Conservation (phyloP, 2,113 vertebrate genomes). For the Solea senegalensis region DNA sequence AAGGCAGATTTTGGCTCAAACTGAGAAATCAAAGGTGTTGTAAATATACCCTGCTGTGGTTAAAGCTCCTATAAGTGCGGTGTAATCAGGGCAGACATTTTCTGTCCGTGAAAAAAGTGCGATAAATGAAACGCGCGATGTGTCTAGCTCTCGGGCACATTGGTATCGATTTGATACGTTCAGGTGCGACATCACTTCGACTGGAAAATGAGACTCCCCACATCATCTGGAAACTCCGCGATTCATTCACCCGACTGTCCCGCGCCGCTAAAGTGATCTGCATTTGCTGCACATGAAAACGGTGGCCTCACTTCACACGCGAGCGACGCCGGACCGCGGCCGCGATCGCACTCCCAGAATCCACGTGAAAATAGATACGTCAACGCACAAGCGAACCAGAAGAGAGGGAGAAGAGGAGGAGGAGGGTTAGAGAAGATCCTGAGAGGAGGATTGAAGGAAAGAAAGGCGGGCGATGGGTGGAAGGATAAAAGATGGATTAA, state of each 20-base stretch:
- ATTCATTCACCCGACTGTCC: constrained; percentile 34
- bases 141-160: neutral
- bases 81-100: constrained; percentile 1
- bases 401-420: neutral
- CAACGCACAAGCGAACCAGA: constrained; percentile 13
- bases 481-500: constrained; percentile 76
- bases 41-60: neutral
- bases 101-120: neutral
- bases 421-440: constrained; percentile 39
- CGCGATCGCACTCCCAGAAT: constrained; percentile 44
- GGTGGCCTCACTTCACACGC: constrained; percentile 20
- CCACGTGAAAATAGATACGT: constrained; percentile 39
- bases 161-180: constrained; percentile 11
- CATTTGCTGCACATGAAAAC: constrained; percentile 16
- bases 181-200: neutral
- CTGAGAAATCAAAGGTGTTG: neutral
- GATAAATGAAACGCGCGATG: constrained; percentile 1
- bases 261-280: constrained; percentile 1
- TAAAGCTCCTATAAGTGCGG: constrained; percentile 1
- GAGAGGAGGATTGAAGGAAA: constrained; percentile 41
- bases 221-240: neutral
- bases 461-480: constrained; percentile 45
- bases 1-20: neutral
- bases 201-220: constrained; percentile 10
- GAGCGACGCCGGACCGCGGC: constrained; percentile 12